These are phyloP conservation scores for Stenurella melanura DNA, from an alignment of 2,888 invertebrate species.

Conservation along the genomic window DNA sequence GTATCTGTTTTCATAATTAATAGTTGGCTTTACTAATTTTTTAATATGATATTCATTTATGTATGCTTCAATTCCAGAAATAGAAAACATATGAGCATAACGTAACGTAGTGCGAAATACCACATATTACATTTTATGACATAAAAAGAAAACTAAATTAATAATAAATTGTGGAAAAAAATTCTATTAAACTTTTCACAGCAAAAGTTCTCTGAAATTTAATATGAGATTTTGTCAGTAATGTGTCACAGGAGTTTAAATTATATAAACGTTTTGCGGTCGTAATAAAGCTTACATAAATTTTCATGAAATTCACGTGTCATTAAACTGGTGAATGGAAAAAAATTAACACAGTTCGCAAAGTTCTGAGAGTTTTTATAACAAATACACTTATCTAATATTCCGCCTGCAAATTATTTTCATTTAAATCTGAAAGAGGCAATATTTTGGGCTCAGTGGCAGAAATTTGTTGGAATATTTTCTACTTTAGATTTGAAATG, in stretches of 20 bases:
- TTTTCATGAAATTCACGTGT: conserved; percentile 8
- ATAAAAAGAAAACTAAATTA: background rate
- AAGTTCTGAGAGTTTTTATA: background rate
- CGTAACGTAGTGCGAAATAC: background rate
- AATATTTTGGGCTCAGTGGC: too few relatives aligned
- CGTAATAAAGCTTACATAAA: conserved; percentile 8
- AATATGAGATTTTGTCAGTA: background rate
- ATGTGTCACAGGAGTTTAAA: conserved; percentile 13
- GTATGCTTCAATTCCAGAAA: too few relatives aligned
- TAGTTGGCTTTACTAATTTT: too few relatives aligned
- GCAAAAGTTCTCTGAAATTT: conserved; percentile 23
- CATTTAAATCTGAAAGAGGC: background rate
- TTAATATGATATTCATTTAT: too few relatives aligned
- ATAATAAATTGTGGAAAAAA: background rate
- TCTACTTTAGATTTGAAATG: too few relatives aligned
- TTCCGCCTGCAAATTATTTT: background rate
- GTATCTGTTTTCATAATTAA: too few relatives aligned
- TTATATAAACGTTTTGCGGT: conserved; percentile 5
- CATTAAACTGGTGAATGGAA: conserved; percentile 1
- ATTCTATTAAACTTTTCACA: conserved; percentile 12
- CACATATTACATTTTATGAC: background rate
- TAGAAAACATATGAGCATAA: background rate
- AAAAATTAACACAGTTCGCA: background rate
- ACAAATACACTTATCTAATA: too few relatives aligned
- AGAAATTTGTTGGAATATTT: too few relatives aligned